Evolutionary conservation across 1,140 invertebrate genomes (phyloP).

Genomic region (Drosophila guanche): DNA sequence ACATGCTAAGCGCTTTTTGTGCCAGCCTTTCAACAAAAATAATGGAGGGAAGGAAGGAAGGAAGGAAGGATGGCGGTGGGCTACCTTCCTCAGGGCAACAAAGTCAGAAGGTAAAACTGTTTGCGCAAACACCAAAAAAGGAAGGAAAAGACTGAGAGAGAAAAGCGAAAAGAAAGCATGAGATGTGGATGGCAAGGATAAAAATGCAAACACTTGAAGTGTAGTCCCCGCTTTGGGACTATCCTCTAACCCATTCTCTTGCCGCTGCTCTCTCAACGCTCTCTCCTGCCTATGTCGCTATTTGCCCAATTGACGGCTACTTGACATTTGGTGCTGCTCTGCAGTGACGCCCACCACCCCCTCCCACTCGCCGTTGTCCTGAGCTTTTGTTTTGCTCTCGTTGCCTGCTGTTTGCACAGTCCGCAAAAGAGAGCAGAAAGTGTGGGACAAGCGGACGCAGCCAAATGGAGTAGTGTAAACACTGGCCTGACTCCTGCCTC

Average conservation of each 20-base stretch:
- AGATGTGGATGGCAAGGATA: conserved; percentile 43
- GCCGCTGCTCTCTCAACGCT: neutral
- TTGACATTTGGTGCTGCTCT: conserved; percentile 69
- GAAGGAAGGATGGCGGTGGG: conserved; percentile 1
- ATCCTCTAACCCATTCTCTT: conserved; percentile 15
- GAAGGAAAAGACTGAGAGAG: conserved; percentile 19
- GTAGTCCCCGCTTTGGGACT: neutral
- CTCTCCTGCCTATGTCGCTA: conserved; percentile 30
- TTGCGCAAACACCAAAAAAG: conserved; percentile 52
- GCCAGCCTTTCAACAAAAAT: conserved; percentile 25
- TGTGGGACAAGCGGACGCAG: conserved; percentile 1
- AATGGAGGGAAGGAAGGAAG: conserved; percentile 3
- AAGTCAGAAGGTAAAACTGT: conserved; percentile 72
- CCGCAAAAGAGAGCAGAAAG: conserved; percentile 16
- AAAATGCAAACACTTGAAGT: conserved; percentile 73
- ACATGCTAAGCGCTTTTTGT: conserved; percentile 77
- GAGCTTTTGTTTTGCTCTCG: conserved; percentile 46
- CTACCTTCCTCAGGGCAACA: conserved; percentile 29
- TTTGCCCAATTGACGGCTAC: conserved; percentile 78
- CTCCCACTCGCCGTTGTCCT: neutral
- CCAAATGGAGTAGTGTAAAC: conserved; percentile 56
- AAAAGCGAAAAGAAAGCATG: neutral
- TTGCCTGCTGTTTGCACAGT: conserved; percentile 64
- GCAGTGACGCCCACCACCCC: too few species aligned
- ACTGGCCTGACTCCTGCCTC: conserved; percentile 19